Evolutionary conservation across 1,140 invertebrate genomes (phyloP).

Genomic region (Diuraphis noxia): DNA sequence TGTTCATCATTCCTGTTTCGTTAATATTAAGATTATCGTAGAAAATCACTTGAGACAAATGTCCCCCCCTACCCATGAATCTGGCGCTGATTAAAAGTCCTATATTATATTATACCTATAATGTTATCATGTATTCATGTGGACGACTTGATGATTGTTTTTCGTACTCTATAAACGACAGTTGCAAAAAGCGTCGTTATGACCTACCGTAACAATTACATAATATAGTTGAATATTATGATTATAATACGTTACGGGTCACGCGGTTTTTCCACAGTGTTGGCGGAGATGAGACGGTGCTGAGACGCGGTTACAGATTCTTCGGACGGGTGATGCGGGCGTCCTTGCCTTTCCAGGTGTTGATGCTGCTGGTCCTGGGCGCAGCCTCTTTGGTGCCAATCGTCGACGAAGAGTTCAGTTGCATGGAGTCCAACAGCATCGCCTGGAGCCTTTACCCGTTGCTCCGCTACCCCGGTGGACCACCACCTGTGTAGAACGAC

Average conservation of each 20-base stretch:
- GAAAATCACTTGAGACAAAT: too few relatives aligned
- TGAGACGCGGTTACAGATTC: conserved; percentile 75
- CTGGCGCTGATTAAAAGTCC: too few relatives aligned
- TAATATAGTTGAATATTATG: not conserved
- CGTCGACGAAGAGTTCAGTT: conserved; percentile 82
- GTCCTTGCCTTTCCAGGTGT: conserved; percentile 86
- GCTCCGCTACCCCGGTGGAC: conserved; percentile 84
- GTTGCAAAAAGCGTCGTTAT: not conserved
- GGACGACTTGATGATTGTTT: not conserved
- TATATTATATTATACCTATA: too few relatives aligned
- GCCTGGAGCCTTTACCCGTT: conserved; percentile 79
- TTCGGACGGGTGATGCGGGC: conserved; percentile 83
- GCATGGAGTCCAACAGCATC: conserved; percentile 80
- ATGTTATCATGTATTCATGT: too few relatives aligned
- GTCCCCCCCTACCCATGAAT: too few relatives aligned
- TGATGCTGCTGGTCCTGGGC: conserved; percentile 85
- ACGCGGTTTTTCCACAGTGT: not conserved
- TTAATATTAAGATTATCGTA: too few relatives aligned
- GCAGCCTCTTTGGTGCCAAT: conserved; percentile 84
- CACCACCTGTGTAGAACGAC: conserved; percentile 75
- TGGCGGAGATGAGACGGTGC: conserved; percentile 66
- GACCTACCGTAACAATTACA: too few relatives aligned
- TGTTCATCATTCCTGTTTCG: too few relatives aligned
- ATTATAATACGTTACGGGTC: conserved; percentile 2
- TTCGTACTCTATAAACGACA: not conserved